Evolutionary conservation across 1,140 invertebrate species (phyloP), one percentile per base, ranked within the genome.

Genomic region (Bombus superbus): DNA sequence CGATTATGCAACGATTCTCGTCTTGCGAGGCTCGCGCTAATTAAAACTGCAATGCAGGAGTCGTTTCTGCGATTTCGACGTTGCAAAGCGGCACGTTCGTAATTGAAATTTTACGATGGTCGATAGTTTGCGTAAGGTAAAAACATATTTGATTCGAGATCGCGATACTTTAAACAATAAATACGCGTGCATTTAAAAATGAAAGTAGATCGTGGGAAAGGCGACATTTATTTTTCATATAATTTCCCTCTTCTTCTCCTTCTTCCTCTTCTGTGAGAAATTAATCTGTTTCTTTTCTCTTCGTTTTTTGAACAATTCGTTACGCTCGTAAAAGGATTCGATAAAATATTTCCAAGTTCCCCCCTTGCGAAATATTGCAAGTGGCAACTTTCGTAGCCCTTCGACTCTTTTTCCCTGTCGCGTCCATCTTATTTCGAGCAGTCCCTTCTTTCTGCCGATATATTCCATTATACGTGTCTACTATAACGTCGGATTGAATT

Each of bases 21-120:
- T 64, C 75, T 62, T 32, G 75, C 75, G n/a, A 42, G 57, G 10
- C 64, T 64, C 35, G 2, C 75, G 75, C 38, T 44, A 78, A 78
- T 78, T 78, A 44, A 64, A 78, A 78, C 75, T 78, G 40, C 75
- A 25, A 40, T 42, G 42, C 38, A n/a, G 57, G 13, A 62, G 35
- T 9, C 32, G 38, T 64, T 42, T 42, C 75, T 64, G 35, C 38
- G 75, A 78, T 64, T 62, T 64, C 75, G 18, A 42, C 38, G 59
- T 42, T 42, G 28, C 75, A 32, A 42, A 62, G 42, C 28, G 57
- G 6, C 9, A 6, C 22, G 15, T 3, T 28, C 57, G 18, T 78
- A 66, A 78, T 64, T 42, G 75, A 15, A 42, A 25, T n/a, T 3
- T 25, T 28, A 59, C 0, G 18, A 0, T 3, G 42, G 32, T 28